Base-by-base conservation (phyloP, 2,797 vertebrate species). In the Pempheris klunzingeri region DNA sequence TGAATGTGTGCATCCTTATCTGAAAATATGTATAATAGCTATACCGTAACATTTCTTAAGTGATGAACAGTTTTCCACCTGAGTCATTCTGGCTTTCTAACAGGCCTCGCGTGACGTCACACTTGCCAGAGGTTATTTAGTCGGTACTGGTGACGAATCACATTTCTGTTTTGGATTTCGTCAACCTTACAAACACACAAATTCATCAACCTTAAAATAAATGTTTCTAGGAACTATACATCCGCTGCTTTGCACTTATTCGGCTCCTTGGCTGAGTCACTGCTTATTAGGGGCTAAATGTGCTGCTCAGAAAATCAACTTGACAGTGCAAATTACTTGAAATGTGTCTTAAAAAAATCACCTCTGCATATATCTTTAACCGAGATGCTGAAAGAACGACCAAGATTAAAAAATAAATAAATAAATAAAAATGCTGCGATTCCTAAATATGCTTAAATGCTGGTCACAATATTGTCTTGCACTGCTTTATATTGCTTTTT, bases 241-340 rank as follows among this genome's bases (percentile, higher is more conserved):
- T 43, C 32, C 32, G 7, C 39, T 20, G 50, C 59, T 77, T 71
- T 55, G 60, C 79, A 59, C 26, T 15, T 14, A 38, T 46, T 55
- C 7, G 2, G 1, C 34, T 72, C 36, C 53, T 39, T 47, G n/a
- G 44, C 46, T 61, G 47, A 74, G 39, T 66, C 50, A 49, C 34
- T 34, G 67, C 61, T 41, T 41, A 11, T 28, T 41, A 47, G 12
- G 15, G 20, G 47, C 52, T 70, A 53, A 64, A 74, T 62, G 0
- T 54, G 24, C 63, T 34, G 13, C 59, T 66, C 18, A 11, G 34
- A 64, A 63, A 74, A 72, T 74, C 57, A 57, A 57, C 53, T 68
- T 60, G 71, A 66, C 57, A 54, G 24, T 17, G 28, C 47, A 61
- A 83, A 77, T 63, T 24, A 68, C 60, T 70, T 74, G n/a, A 73